phyloP scores from a whole-genome alignment of 1,140 invertebrate genomes.

The Zaprionus capensis region DNA sequence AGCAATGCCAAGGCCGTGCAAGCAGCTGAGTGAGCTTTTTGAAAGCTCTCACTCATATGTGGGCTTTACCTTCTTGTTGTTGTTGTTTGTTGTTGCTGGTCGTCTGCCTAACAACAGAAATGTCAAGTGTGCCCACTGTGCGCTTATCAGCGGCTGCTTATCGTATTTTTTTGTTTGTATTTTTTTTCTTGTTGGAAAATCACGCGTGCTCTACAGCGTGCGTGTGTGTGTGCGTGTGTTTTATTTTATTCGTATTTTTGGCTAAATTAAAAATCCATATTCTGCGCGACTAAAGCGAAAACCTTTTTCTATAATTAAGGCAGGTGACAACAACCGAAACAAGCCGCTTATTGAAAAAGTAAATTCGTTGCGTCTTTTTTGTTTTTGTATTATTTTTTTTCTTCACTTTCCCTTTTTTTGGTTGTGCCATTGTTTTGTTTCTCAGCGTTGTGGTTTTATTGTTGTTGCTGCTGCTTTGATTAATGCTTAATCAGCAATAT shows the following conservation, averaged over 20 bases:
- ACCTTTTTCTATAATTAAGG: constrained; percentile 68
- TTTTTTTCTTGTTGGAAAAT: constrained; percentile 27
- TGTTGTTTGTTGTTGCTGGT: constrained; percentile 2
- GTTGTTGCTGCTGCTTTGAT: constrained; percentile 60
- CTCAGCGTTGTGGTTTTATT: constrained; percentile 32
- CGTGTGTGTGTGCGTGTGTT: constrained; percentile 18
- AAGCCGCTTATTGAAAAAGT: constrained; percentile 29
- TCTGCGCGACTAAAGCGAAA: constrained; percentile 18
- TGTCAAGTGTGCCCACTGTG: constrained; percentile 28
- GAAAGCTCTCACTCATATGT: constrained; percentile 7
- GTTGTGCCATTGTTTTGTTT: constrained; percentile 33
- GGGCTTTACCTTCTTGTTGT: constrained; percentile 6
- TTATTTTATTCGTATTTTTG: constrained; percentile 29
- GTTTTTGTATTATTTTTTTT: constrained; percentile 28
- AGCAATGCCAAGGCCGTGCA: constrained; percentile 69
- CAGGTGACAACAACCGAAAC: constrained; percentile 23
- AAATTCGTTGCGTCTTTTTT: constrained; percentile 24
- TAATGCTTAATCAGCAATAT: constrained; percentile 82
- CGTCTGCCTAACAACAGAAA: constrained; percentile 22
- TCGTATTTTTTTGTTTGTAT: constrained; percentile 28
- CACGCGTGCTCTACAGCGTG: constrained; percentile 16
- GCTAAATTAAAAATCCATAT: constrained; percentile 72
- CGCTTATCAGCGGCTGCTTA: constrained; percentile 64
- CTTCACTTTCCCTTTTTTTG: constrained; percentile 27
- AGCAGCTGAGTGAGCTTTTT: constrained; percentile 17